Conservation (phyloP, 2,888 invertebrate species). For the Dasysyrphus albostriatus region DNA sequence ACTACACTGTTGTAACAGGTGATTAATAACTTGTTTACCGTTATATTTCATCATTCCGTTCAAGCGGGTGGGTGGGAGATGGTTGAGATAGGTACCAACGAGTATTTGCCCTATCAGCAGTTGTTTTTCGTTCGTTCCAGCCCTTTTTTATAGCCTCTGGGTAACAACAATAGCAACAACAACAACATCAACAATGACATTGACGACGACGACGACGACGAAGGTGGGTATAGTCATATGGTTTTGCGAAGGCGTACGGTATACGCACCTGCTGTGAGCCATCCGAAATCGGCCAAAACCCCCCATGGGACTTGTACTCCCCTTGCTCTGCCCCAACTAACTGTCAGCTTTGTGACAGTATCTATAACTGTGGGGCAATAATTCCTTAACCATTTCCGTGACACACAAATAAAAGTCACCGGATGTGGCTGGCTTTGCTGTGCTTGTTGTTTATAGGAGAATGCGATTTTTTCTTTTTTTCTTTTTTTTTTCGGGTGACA, state of each 20-base stretch:
- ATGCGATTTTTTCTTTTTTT: conserved; percentile 38
- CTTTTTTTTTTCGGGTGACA: conserved; percentile 28
- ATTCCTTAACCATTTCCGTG: conserved; percentile 77
- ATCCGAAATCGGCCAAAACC: conserved; percentile 32
- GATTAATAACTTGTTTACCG: conserved; percentile 77
- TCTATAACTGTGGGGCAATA: conserved; percentile 76
- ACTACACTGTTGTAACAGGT: conserved; percentile 73
- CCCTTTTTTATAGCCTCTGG: conserved; percentile 61
- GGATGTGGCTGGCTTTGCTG: conserved; percentile 60
- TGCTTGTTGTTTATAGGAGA: conserved; percentile 4
- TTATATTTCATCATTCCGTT: conserved; percentile 66
- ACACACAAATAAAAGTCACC: conserved; percentile 76
- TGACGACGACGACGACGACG: not conserved
- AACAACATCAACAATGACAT: not conserved
- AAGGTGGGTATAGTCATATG: conserved; percentile 1
- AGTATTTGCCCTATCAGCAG: conserved; percentile 31
- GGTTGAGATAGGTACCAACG: conserved; percentile 12
- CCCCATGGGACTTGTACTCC: conserved; percentile 20
- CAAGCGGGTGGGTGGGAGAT: conserved; percentile 15
- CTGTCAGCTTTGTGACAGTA: conserved; percentile 77
- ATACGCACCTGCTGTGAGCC: conserved; percentile 66
- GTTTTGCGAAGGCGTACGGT: conserved; percentile 48
- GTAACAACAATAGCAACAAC: too few species aligned
- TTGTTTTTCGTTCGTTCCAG: conserved; percentile 6
- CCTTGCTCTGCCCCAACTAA: conserved; percentile 28